Conservation (phyloP, 2,113 vertebrate species). For the Percopsis transmontana region DNA sequence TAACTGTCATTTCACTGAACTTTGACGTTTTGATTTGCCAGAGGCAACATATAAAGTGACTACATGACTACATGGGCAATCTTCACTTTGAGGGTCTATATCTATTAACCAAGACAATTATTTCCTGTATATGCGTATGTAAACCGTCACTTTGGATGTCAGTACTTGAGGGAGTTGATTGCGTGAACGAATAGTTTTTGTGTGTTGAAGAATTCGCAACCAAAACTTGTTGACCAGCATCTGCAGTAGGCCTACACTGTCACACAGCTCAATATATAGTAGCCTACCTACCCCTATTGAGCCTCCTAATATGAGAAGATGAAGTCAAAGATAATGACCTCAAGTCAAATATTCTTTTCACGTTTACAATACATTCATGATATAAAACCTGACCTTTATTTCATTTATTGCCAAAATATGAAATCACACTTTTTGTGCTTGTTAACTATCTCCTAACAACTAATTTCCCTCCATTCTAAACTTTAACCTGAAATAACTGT, state of each 20-base stretch:
- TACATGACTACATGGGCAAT: background rate
- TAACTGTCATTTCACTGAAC: too few relatives aligned
- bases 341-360: constrained; percentile 11
- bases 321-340: constrained; percentile 45
- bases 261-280: constrained; percentile 29
- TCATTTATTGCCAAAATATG: constrained; percentile 5
- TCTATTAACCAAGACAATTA: constrained; percentile 19
- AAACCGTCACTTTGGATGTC: background rate
- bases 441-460: constrained; percentile 34
- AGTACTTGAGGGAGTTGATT: constrained; percentile 26
- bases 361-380: background rate
- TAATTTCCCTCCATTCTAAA: constrained; percentile 10
- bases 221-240: constrained; percentile 38
- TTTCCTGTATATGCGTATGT: constrained; percentile 44
- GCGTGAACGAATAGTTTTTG: constrained; percentile 17
- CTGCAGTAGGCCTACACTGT: constrained; percentile 7
- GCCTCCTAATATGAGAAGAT: too few relatives aligned
- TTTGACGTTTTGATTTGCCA: background rate
- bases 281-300: too few relatives aligned
- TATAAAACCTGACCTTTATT: too few relatives aligned
- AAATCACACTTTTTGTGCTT: constrained; percentile 9
- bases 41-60: background rate
- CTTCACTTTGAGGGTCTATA: background rate
- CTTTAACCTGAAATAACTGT: background rate
- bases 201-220: constrained; percentile 12